Evolutionary conservation across 2,888 invertebrate species (phyloP), one percentile per base, ranked within the genome.

Genomic region (Eupithecia vulgata): DNA sequence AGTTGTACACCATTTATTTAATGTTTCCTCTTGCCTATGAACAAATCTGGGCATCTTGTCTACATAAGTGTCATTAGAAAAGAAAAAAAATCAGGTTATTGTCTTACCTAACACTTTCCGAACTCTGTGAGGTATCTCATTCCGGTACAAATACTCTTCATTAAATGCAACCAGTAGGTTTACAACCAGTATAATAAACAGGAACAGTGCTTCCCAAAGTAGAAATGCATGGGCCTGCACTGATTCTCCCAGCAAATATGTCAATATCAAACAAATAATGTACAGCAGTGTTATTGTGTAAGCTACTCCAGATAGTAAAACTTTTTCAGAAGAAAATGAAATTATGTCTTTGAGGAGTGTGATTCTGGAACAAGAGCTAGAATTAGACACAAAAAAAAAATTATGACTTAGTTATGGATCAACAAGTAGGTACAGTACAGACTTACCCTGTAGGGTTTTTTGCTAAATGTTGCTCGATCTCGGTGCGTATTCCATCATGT

Each of bases 401-500:
- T n/a, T n/a, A n/a, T n/a, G n/a, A n/a, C n/a, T n/a, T n/a, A n/a
- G 30, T 30, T 30, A 30, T 30, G 30, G 30, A 61, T 61, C 61
- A 61, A 61, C 61, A 61, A 61, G 34, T 61, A 34, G 30, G 15
- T 59, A 34, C 1, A n/a, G 17, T 64, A 64, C n/a, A 15, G n/a
- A n/a, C 52, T 61, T 84, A 94, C 95, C 90, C 89, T 85, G 87
- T 84, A 66, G 88, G 84, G 85, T 94, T 95, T 77, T 95, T 95
- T 80, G 95, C 91, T 87, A 96, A 95, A 86, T 96, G 96, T 76
- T 96, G 96, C 65, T 94, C 89, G 73, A 97, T 91, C 74, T 96
- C 95, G 77, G 90, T 89, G 79, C 95, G 94, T 79, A 98, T 96
- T 86, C 97, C 97, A 81, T 96, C 95, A 81, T 96, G 95, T 75